Evolutionary conservation across 1,140 invertebrate genomes (phyloP).

Genomic region (Drosophila nannoptera): DNA sequence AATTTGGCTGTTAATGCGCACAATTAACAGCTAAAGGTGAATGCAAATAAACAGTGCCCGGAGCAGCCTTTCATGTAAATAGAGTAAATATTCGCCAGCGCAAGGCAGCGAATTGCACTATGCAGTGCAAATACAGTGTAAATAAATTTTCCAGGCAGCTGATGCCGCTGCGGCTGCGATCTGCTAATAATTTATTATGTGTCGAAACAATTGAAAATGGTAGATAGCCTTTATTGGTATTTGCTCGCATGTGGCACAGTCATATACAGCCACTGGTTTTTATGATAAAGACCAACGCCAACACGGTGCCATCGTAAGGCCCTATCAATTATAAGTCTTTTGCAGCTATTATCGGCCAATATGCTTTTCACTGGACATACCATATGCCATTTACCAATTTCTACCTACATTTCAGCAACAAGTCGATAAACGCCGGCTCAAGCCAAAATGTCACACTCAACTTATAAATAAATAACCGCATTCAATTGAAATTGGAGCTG

Average conservation of each 20-base stretch:
- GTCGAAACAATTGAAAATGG: constrained; percentile 66
- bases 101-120: constrained; percentile 38
- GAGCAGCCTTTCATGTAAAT: constrained; percentile 55
- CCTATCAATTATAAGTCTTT: constrained; percentile 55
- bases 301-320: constrained; percentile 25
- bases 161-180: neutral
- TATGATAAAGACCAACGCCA: constrained; percentile 26
- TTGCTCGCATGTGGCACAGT: constrained; percentile 38
- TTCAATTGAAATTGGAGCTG: constrained; percentile 35
- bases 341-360: constrained; percentile 21
- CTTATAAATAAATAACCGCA: constrained; percentile 60
- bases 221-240: constrained; percentile 39
- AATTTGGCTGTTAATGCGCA: constrained; percentile 67
- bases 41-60: constrained; percentile 58
- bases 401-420: constrained; percentile 32
- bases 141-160: constrained; percentile 27
- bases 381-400: constrained; percentile 48
- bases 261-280: neutral
- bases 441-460: constrained; percentile 11
- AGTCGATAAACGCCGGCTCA: constrained; percentile 59
- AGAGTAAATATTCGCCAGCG: constrained; percentile 26
- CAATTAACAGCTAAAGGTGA: constrained; percentile 54
- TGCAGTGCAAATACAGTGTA: constrained; percentile 44
- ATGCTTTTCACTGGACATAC: neutral
- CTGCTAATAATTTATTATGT: constrained; percentile 66